Base-by-base conservation (phyloP, 2,113 vertebrate genomes). In the Microcebus murinus region DNA sequence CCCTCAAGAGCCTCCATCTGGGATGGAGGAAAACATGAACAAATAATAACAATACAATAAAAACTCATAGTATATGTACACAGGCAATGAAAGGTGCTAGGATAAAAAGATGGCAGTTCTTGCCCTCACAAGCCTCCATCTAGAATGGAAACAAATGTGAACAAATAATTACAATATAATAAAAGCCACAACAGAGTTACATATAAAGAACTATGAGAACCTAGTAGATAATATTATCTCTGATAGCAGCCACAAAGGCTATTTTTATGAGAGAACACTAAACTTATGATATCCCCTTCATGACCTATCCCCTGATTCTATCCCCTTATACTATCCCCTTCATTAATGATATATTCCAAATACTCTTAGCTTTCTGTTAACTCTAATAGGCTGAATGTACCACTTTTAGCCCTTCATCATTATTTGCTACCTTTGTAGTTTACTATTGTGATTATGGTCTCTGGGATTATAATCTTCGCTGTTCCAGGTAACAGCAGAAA, bases 81-180 rank as follows among this genome's bases (percentile, higher is more conserved):
- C 13, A 89, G 25, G 21, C 31, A 93, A 91, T 52, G 25, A 93
- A 76, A 96, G n/a, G 21, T 77, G 25, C 59, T 80, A 65, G 45
- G 34, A 81, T 61, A 84, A 93, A 96, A 79, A 86, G 39, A 59
- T 73, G 27, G 95, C 21, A 90, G 34, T 76, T 84, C 39, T 94
- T 92, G 55, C 45, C 6, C 29, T 82, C 18, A 90, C 90, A 6
- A 77, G 50, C 20, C 45, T 94, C 55, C 57, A 79, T 61, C 29
- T 61, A 52, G 63, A 79, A 81, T 14, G 10, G 29, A 96, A 95
- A n/a, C 93, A 94, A 83, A 79, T 42, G 25, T 67, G 71, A 96
- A 76, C 36, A 92, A 36, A 74, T 73, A 59, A 90, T 50, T 65
- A 36, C 20, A 92, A 36, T 0, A 67, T 29, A 73, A 67, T 57